Evolutionary conservation across 2,888 invertebrate species (phyloP).

Genomic region (Mesorhabditis spiculigera): DNA sequence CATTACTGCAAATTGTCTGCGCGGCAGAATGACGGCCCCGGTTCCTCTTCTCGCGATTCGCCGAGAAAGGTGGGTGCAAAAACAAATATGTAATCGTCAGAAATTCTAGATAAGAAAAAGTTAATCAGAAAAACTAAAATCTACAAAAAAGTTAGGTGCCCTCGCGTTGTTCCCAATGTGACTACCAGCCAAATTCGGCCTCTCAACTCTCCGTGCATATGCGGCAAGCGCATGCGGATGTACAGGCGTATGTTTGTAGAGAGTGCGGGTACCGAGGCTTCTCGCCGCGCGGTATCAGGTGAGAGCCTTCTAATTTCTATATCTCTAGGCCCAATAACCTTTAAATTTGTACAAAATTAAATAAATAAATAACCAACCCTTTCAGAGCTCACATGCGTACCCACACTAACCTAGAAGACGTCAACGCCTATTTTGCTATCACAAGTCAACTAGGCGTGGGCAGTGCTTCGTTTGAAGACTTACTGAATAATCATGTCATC

Average conservation of each 20-base stretch:
- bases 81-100: conserved; percentile 13
- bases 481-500: neutral
- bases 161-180: conserved; percentile 36
- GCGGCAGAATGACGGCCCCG: conserved; percentile 9
- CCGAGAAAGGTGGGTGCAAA: conserved; percentile 18
- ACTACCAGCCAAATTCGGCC: conserved; percentile 28
- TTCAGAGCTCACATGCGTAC: neutral
- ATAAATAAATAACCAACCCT: neutral
- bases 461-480: neutral
- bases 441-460: too few species aligned
- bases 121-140: too few species aligned
- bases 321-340: too few species aligned
- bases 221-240: conserved; percentile 26
- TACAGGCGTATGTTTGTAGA: conserved; percentile 41
- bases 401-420: neutral
- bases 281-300: conserved; percentile 46
- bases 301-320: neutral
- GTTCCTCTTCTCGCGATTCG: conserved; percentile 9
- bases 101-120: neutral
- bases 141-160: conserved; percentile 22
- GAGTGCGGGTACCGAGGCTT: conserved; percentile 51
- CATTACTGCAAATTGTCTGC: conserved; percentile 38
- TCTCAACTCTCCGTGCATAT: conserved; percentile 36
- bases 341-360: neutral
- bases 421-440: neutral